phyloP scores from a whole-genome alignment of 2,797 vertebrate species.

The Halcyon leucocephala region DNA sequence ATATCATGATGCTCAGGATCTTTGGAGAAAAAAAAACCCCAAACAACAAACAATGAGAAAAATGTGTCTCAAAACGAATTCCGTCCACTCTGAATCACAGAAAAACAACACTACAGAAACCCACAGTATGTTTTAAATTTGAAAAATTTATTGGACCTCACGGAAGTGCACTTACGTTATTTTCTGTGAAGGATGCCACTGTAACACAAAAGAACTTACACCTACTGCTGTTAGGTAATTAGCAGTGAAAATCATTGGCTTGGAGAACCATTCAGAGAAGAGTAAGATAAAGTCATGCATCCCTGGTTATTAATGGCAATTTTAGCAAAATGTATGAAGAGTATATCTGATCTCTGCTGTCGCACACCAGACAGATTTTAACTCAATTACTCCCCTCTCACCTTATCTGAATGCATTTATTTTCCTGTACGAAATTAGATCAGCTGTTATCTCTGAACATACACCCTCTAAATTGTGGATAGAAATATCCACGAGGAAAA shows the following conservation, averaged over 20 bases:
- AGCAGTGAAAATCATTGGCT: neutral
- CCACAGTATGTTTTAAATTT: neutral
- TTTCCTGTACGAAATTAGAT: slow-evolving; percentile 48
- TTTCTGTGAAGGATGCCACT: neutral
- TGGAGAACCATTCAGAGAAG: neutral
- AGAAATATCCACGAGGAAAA: slow-evolving; percentile 47
- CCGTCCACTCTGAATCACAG: neutral
- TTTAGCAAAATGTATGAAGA: neutral
- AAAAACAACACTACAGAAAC: neutral
- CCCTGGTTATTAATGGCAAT: neutral
- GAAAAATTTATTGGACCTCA: neutral
- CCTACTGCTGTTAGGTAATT: neutral
- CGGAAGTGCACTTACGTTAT: neutral
- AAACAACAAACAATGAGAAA: neutral
- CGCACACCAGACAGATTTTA: slow-evolving; percentile 23
- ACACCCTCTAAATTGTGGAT: neutral
- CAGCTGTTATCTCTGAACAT: slow-evolving; percentile 42
- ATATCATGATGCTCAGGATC: neutral
- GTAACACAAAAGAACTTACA: neutral
- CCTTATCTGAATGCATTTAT: slow-evolving; percentile 54
- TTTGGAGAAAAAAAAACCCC: neutral
- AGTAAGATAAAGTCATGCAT: neutral
- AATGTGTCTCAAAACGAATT: neutral
- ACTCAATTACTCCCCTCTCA: slow-evolving; percentile 54
- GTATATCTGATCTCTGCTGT: slow-evolving; percentile 43